Evolutionary conservation across 2,797 vertebrate genomes (phyloP), one percentile per base, ranked within the genome.

Genomic region (Cynodonichthys magdalenae): DNA sequence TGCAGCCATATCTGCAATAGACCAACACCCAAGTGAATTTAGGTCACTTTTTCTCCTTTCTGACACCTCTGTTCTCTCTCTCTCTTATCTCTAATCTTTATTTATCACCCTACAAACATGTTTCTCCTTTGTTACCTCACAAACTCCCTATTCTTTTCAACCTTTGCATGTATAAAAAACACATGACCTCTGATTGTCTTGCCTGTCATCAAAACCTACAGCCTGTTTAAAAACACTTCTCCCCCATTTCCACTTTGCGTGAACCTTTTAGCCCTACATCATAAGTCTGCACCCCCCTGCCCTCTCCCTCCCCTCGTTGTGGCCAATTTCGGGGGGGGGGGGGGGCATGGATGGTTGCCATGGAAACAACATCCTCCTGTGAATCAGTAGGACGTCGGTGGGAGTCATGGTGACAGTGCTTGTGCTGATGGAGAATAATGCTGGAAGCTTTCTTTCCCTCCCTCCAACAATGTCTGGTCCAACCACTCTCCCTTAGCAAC

Each of bases 351-450:
- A 91, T 92, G 90, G 93, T 94, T 94, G 87, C 92, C 80, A 56
- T 92, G 90, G 93, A 88, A 94, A 94, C 94, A 89, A 71, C 87
- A 86, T 93, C 87, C 82, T 91, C 82, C 69, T 76, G 84, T 91
- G 87, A 88, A 80, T 74, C 84, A 84, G 83, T 71, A 80, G 82
- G 84, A 87, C 83, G 80, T 69, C 72, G 63, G 77, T 72, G 80
- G 83, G 79, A 90, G 78, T 78, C 87, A 82, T 84, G 81, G 84
- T 89, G 91, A 92, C 87, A 86, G 86, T 70, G 87, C 75, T 87
- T 87, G 75, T 87, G 84, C 81, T 92, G 89, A 92, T 90, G 77
- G 81, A 91, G 87, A 91, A 90, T 90, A 90, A 89, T 88, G 86
- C 85, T 90, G 79, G 79, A 79, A 86, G 78, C 88, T 70, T 82